Conservation (phyloP, 2,888 invertebrate genomes). For the Lasioglossum zephyrum region DNA sequence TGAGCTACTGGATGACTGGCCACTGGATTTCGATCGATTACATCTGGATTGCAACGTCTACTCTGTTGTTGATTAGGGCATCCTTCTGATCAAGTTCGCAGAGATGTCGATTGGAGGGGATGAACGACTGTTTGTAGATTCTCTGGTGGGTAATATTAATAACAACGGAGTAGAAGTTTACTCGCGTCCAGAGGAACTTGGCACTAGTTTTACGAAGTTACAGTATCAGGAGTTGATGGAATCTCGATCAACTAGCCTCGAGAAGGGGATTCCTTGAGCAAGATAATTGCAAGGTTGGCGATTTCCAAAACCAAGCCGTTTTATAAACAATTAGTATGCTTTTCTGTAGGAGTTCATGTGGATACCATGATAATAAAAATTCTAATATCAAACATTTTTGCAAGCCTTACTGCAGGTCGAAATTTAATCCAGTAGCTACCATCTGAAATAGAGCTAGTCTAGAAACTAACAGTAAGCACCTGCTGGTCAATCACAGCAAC, state of each 20-base stretch:
- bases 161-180: not conserved
- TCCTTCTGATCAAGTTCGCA: not conserved
- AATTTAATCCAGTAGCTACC: too few relatives aligned
- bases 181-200: not conserved
- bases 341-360: too few relatives aligned
- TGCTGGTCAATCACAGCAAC: too few relatives aligned
- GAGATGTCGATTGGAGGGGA: not conserved
- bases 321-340: too few relatives aligned
- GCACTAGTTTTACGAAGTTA: too few relatives aligned
- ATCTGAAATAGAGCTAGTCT: too few relatives aligned
- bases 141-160: not conserved
- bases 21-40: not conserved
- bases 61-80: not conserved
- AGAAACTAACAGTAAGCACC: too few relatives aligned
- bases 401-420: too few relatives aligned
- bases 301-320: too few relatives aligned
- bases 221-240: not conserved
- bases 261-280: not conserved
- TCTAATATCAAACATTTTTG: too few relatives aligned
- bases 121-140: not conserved
- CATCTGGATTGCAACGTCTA: not conserved
- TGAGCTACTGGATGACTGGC: conserved; percentile 13
- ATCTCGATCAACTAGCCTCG: not conserved
- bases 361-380: too few relatives aligned
- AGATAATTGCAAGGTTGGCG: too few relatives aligned